These are phyloP conservation scores for Crioceris asparagi DNA, from an alignment of 2,888 invertebrate species.

Conservation along the genomic window DNA sequence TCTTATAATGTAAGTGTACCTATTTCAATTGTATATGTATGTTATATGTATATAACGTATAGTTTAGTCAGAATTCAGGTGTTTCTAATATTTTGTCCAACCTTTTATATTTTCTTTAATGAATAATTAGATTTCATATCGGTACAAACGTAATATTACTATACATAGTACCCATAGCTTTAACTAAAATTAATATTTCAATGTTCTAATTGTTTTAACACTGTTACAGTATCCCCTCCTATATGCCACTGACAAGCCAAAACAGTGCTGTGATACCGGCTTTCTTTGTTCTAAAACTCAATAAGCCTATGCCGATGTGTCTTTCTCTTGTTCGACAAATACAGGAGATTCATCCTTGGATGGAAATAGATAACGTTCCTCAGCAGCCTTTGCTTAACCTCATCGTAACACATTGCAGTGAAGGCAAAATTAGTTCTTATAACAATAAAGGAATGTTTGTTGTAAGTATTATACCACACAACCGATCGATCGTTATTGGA, in stretches of 20 bases:
- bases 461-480: constrained; percentile 42
- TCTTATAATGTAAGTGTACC: no score
- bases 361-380: constrained; percentile 39
- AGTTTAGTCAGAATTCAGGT: no score
- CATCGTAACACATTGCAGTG: constrained; percentile 68
- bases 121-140: no score
- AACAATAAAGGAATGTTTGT: constrained; percentile 76
- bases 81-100: no score
- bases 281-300: constrained; percentile 70
- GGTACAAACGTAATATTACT: no score
- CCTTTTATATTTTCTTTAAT: no score
- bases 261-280: constrained; percentile 89
- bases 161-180: no score
- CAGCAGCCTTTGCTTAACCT: constrained; percentile 58
- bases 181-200: no score
- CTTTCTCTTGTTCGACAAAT: constrained; percentile 58
- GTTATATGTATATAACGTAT: no score
- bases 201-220: constrained; percentile 1
- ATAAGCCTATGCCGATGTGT: constrained; percentile 79
- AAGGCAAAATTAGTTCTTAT: constrained; percentile 59
- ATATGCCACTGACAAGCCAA: constrained; percentile 64
- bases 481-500: constrained; percentile 2
- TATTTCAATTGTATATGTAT: no score
- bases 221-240: constrained; percentile 58
- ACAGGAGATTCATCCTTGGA: constrained; percentile 49